Base-by-base conservation (phyloP, 2,797 vertebrate genomes). In the Rachycentron canadum region DNA sequence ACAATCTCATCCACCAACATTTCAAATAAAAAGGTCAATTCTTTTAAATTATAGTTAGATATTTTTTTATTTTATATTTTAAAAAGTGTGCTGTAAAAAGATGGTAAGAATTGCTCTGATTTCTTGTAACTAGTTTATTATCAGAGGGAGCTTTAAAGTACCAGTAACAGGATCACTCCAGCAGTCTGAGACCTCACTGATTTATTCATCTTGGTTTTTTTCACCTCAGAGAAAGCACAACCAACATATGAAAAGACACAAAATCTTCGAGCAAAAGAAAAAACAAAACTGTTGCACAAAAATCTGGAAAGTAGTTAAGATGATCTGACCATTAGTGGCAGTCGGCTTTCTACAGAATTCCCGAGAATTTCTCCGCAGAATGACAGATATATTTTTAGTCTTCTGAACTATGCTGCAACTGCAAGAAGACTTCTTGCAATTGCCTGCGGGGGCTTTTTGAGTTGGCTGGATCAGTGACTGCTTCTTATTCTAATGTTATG, bases 401-500 rank as follows among this genome's bases (percentile, higher is more conserved):
- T 63, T 86, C 81, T 90, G 77, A 94, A 93, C 85, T 90, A 88
- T 89, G 88, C 86, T 90, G 89, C 86, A 93, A 93, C 87, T 86
- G 90, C 88, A 85, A 83, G 88, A 88, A 91, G 88, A 87, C 88
- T 91, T 91, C 81, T 91, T 92, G 89, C 88, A 91, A 91, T 90
- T 90, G 92, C 91, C 92, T 84, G 88, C 87, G 86, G 94, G 93
- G 87, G 86, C 88, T 90, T 88, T 87, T 93, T 85, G 90, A 92
- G 91, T 90, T 88, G 92, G 91, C 88, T 91, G 91, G 92, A 94
- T 95, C 93, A 93, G 91, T 93, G 91, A 90, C 93, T 94, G 91
- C 91, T 91, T 92, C 90, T 90, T 91, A 91, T 92, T 94, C 89
- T 93, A 93, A 94, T 90, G 91, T 93, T 93, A 92, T 95, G 92